These are phyloP conservation scores for Polydrusus tereticollis DNA, from an alignment of 2,888 invertebrate genomes.

Conservation along the genomic window DNA sequence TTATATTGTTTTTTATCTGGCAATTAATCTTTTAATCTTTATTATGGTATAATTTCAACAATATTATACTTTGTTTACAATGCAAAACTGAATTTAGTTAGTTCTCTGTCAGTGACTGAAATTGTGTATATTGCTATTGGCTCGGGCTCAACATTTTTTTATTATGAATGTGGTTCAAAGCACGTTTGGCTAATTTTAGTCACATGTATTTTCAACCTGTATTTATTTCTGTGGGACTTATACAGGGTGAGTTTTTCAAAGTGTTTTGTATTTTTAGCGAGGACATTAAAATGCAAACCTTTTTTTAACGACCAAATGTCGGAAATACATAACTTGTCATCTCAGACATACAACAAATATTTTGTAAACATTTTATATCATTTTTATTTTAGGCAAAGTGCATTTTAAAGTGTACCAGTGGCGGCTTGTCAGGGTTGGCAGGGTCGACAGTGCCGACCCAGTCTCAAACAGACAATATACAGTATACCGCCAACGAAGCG, in stretches of 20 bases:
- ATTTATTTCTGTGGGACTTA: not conserved
- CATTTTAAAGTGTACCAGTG: not conserved
- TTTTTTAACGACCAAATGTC: not conserved
- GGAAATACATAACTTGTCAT: not conserved
- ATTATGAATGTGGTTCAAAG: slow-evolving; percentile 10
- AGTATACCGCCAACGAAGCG: too few species aligned
- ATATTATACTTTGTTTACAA: not conserved
- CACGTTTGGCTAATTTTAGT: slow-evolving; percentile 5
- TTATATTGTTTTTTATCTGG: too few species aligned
- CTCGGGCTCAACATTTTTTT: slow-evolving; percentile 1
- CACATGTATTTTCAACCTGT: not conserved
- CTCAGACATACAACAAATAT: not conserved
- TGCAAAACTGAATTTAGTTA: slow-evolving; percentile 1
- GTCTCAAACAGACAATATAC: too few species aligned
- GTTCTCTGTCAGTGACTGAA: too few species aligned
- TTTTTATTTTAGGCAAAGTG: slow-evolving; percentile 1
- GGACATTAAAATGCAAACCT: not conserved
- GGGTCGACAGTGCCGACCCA: too few species aligned
- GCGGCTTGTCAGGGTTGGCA: too few species aligned
- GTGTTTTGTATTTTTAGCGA: not conserved
- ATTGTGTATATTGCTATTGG: slow-evolving; percentile 4
- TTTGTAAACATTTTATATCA: not conserved
- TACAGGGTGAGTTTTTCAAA: too few species aligned
- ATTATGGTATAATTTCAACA: not conserved
- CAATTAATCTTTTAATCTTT: not conserved